Conservation (phyloP, 53 echinoderm and acorn worm genomes). For the Actinopyga echinites region DNA sequence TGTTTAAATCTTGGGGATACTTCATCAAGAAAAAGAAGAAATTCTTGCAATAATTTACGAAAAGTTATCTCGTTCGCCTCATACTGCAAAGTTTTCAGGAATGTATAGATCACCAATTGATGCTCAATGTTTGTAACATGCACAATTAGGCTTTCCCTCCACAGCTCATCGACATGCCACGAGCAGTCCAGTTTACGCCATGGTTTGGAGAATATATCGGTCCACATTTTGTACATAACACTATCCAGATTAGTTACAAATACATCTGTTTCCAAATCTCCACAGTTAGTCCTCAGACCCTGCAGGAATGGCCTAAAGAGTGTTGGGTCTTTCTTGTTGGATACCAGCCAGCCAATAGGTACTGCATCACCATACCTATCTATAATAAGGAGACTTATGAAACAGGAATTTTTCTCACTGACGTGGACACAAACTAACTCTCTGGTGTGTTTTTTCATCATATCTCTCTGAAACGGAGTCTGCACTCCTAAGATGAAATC, state of each 20-base stretch:
- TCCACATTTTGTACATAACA: conserved; percentile 6
- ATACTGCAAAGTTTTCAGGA: conserved; percentile 17
- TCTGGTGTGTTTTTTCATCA: neutral
- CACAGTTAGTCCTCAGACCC: conserved; percentile 7
- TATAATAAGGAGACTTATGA: neutral
- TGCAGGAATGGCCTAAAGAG: conserved; percentile 3
- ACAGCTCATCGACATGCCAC: conserved; percentile 6
- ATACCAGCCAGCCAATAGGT: neutral
- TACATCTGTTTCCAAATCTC: neutral
- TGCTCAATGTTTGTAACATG: neutral
- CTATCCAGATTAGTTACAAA: conserved; percentile 8
- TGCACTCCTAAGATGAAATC: conserved; percentile 4
- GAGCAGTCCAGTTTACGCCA: conserved; percentile 16
- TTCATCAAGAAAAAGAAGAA: neutral
- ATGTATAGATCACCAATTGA: neutral
- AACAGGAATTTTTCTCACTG: neutral
- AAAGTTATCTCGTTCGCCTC: conserved; percentile 1
- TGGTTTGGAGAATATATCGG: conserved; percentile 2
- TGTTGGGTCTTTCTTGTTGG: neutral
- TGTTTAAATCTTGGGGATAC: neutral
- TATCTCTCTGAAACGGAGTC: conserved; percentile 1
- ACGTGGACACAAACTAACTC: neutral
- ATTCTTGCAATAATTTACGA: conserved; percentile 2
- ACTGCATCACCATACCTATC: neutral
- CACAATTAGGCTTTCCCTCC: neutral